phyloP scores from a whole-genome alignment of 2,113 vertebrate species.

The Platycercus adscitus region DNA sequence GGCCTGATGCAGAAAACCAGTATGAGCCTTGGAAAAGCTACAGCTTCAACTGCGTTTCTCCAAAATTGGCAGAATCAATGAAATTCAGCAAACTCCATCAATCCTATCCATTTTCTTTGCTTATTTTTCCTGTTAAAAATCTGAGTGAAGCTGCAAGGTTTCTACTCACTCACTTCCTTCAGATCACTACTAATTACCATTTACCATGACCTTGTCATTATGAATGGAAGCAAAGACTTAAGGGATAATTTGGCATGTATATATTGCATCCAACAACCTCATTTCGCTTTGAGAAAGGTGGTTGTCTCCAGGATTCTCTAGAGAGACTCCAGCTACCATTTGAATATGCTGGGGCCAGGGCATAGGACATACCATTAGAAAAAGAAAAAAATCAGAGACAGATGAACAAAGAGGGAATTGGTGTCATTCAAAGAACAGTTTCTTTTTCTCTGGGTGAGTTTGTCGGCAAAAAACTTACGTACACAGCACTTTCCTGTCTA shows the following conservation, averaged over 20 bases:
- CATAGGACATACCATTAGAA: not conserved
- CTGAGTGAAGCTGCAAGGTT: not conserved
- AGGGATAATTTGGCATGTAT: not conserved
- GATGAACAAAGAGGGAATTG: conserved; percentile 9
- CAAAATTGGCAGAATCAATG: not conserved
- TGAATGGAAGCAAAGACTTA: not conserved
- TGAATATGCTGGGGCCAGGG: not conserved
- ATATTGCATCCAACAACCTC: not conserved
- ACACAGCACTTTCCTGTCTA: not conserved
- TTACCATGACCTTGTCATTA: not conserved
- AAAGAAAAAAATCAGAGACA: not conserved
- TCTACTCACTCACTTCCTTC: not conserved
- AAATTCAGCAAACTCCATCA: not conserved
- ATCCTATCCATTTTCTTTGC: not conserved
- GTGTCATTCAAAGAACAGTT: conserved; percentile 6
- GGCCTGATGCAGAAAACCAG: not conserved
- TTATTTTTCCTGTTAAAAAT: not conserved
- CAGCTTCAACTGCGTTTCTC: not conserved
- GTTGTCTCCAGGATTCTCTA: not conserved
- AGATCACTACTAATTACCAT: not conserved
- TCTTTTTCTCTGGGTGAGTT: not conserved
- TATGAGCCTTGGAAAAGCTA: not conserved
- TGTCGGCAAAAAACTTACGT: not conserved
- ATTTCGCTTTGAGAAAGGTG: not conserved
- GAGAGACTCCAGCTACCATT: not conserved